Evolutionary conservation across 2,797 vertebrate species (phyloP), one percentile per base, ranked within the genome.

Genomic region (Cichlasoma orientale): DNA sequence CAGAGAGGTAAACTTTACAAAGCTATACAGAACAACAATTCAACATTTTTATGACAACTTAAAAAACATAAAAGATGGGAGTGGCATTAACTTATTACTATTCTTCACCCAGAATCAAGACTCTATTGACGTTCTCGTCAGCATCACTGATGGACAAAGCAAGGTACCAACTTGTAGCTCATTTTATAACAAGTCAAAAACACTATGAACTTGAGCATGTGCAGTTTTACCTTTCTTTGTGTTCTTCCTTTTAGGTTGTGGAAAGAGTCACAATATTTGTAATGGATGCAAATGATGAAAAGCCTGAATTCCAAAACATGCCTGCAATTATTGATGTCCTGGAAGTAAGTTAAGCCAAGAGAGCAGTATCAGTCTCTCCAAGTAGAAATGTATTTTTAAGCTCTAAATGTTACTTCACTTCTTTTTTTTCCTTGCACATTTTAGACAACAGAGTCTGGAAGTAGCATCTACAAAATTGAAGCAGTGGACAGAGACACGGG

Each of bases 201-300:
- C 50, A 52, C 1, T 5, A 7, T 18, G 13, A 68, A 68, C 44
- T 52, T 68, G 3, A 68, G 14, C 12, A 38, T 57, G 4, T 59
- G 25, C 33, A 0, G 3, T 5, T 59, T 57, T 56, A 50, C 29
- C 25, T 5, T 52, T 4, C 18, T 59, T 25, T 0, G 33, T 11
- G 23, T 23, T 63, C 4, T 29, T 77, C 7, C 41, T 70, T 89
- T 61, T 82, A 99, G 98, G 97, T 99, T 83, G 94, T 96, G 79
- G 97, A 99, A 94, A 97, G 97, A 93, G 97, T 98, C 38, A 95
- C 95, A 53, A 94, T 99, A 84, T 95, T 99, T 92, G 96, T 99
- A 41, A 98, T 96, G 68, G 98, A 99, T 90, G 95, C 96, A 85
- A 99, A 99, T 12, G 98, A 99, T 18, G 97, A 99, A 88, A 96